Base-by-base conservation (phyloP, 2,113 vertebrate species). In the Prochilodus magdalenae region DNA sequence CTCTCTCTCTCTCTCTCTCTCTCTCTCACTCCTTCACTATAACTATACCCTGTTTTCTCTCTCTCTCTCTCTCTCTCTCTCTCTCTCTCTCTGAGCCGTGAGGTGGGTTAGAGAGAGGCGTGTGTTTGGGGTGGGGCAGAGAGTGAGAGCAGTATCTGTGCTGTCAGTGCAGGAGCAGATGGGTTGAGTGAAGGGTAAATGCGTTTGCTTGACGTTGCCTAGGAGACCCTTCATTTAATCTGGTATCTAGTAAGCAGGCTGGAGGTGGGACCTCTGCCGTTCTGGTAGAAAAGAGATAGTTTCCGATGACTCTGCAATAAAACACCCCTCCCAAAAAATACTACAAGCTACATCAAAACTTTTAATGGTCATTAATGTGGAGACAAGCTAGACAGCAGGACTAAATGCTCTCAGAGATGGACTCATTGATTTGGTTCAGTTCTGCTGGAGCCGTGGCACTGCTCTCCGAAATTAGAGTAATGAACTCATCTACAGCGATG, bases 131-230 rank as follows among this genome's bases (percentile, higher is more conserved):
- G n/a, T 27, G 49, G 73, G 51, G 78, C 73, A 69, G 72, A 36
- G 44, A 60, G 33, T 10, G n/a, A 51, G 63, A 24, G 75, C 16
- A 63, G 70, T 75, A 75, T 57, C 57, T 79, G 75, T 66, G 66
- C 57, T 81, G 77, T 75, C 77, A 80, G 69, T 30, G 44, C 44
- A 44, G 78, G 13, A 63, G 78, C 86, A 83, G 86, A 76, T 79
- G 80, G 74, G 73, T 77, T 87, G 83, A 85, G 73, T 83, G 73
- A 87, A 84, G 78, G 76, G 36, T 72, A 83, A 80, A 85, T 83
- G 83, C 67, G 83, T 80, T 87, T 83, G 33, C 53, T 77, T 62
- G 8, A 36, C 18, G 81, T 87, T 85, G 83, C 86, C 86, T 75
- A 71, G 86, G 83, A 83, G 59, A 85, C 83, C 7, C n/a, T 57